Percentiles rank a stretch among this genome's conserved stretches.
Evolutionary conservation across 2,888 invertebrate species (phyloP).

Genomic region (Pollenia angustigena): DNA sequence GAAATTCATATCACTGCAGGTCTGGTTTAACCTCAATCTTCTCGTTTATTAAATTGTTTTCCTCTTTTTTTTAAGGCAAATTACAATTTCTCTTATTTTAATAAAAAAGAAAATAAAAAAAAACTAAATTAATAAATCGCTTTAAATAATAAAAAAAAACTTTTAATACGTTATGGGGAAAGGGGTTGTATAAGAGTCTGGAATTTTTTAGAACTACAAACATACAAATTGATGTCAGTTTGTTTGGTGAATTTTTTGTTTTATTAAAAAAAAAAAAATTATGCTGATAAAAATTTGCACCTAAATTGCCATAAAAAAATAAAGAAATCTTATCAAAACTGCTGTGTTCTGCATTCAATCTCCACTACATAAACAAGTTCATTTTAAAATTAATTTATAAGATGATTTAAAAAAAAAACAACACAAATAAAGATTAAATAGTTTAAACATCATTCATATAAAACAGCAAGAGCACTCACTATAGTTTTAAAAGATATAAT

Average conservation of each 20-base stretch:
- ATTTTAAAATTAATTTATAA: conserved; percentile 45
- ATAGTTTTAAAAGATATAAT: too few species aligned
- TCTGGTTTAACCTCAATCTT: conserved; percentile 59
- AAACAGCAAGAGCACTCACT: too few species aligned
- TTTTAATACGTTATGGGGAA: background rate
- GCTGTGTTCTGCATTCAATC: background rate
- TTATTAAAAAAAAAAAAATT: conserved; percentile 38
- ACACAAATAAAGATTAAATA: conserved; percentile 33
- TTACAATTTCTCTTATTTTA: conserved; percentile 43
- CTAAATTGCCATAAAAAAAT: conserved; percentile 51
- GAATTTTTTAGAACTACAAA: background rate
- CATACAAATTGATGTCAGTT: conserved; percentile 31
- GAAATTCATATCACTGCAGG: conserved; percentile 33
- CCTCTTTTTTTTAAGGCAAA: conserved; percentile 23
- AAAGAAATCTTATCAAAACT: conserved; percentile 53
- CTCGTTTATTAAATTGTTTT: conserved; percentile 42
- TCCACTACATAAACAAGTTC: conserved; percentile 31
- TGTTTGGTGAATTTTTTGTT: conserved; percentile 15
- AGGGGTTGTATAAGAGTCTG: conserved; percentile 17
- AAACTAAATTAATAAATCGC: conserved; percentile 58
- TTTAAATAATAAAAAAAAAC: conserved; percentile 23
- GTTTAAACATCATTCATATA: background rate
- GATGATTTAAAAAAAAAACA: conserved; percentile 43
- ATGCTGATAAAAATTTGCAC: conserved; percentile 61
- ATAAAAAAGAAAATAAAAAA: conserved; percentile 18